Evolutionary conservation across 2,113 vertebrate species (phyloP).

Genomic region (Physeter macrocephalus): DNA sequence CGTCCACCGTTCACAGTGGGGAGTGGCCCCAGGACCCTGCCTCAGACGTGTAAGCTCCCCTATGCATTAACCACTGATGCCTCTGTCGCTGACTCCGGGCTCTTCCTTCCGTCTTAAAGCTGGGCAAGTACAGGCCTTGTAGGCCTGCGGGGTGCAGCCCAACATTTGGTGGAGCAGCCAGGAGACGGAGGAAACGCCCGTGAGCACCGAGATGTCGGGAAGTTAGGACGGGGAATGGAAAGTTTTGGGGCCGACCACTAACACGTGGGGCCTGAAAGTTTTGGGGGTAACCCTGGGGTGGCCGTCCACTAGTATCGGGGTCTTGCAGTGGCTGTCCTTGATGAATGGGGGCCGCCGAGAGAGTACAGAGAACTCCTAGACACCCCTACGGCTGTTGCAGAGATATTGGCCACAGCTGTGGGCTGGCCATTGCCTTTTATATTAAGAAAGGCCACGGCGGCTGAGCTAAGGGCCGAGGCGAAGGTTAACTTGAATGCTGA

Average conservation of each 20-base stretch:
- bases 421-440: background rate
- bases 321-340: background rate
- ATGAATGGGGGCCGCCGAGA: background rate
- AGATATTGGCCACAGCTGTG: background rate
- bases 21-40: background rate
- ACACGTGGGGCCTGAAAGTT: background rate
- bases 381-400: background rate
- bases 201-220: background rate
- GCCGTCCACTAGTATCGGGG: background rate
- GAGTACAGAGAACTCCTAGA: background rate
- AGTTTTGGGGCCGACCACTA: background rate
- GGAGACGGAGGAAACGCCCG: background rate
- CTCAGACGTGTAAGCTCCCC: background rate
- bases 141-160: background rate
- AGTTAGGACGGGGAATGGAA: no score
- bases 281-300: background rate
- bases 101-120: background rate
- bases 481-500: background rate
- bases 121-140: no score
- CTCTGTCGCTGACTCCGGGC: background rate
- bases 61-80: background rate
- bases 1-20: rapidly evolving
- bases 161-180: background rate
- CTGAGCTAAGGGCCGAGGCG: background rate
- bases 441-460: background rate